Evolutionary conservation across 1,140 invertebrate species (phyloP), one percentile per base, ranked within the genome.

Genomic region (Drosophila nigrodunni): DNA sequence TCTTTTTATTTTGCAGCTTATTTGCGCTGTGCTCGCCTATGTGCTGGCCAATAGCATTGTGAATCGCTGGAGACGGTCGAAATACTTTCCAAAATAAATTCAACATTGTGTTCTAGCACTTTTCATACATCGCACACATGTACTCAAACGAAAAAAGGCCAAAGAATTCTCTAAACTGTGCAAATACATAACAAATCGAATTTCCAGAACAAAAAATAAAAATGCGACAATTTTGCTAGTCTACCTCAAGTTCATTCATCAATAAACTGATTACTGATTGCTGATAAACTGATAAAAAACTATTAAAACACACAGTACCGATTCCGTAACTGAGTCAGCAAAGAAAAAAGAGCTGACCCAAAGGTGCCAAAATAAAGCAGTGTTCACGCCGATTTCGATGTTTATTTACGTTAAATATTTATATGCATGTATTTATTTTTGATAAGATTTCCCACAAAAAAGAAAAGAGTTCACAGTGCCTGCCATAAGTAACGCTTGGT

Each of bases 31-130:
- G 15, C 60, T 92, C 58, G 87, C 87, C 35, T 90, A 86, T 55
- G 80, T 92, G 44, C 70, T 92, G 79, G 87, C 83, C 57, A 86
- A 90, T 47, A 92, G 90, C 49, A 92, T 92, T 75, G 77, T 92
- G 49, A 92, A 92, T 80, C 90, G 90, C 60, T 92, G 90, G 90
- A 78, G 90, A 54, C 90, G 90, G 57, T 92, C 90, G 11, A 92
- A 92, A 77, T 92, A 92, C 68, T 92, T 86, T 37, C 64, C 85
- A 3, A 92, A 92, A 78, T 92, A 90, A 55, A 18, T 70, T 41
- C 9, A 18, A n/a, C 30, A 46, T 46, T 13, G 1, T 61, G 50
- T 74, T 46, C 55, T 44, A 43, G 46, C 39, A 49, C 58, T 49
- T 39, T 54, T 47, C 49, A 78, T 52, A 74, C 21, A 54, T 54